Evolutionary conservation across 64 coral and sea anemone genomes (phyloP).

Genomic region (Exaiptasia diaphana): DNA sequence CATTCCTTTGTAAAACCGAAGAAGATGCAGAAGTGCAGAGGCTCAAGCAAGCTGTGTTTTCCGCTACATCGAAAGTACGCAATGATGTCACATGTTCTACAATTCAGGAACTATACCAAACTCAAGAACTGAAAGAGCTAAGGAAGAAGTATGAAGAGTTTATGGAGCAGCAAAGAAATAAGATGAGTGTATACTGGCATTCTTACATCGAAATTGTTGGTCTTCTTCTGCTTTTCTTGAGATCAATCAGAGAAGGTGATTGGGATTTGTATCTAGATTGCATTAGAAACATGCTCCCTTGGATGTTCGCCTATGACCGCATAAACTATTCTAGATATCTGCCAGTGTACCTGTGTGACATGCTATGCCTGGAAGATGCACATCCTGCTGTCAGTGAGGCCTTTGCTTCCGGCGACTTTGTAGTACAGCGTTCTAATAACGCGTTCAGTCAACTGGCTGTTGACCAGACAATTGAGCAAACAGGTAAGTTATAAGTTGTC

Average conservation of each 20-base stretch:
- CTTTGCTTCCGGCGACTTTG: slow-evolving; percentile 43
- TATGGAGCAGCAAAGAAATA: neutral
- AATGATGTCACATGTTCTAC: neutral
- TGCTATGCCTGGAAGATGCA: slow-evolving; percentile 4
- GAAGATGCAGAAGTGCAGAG: neutral
- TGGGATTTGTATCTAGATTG: neutral
- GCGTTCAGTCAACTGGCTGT: slow-evolving; percentile 64
- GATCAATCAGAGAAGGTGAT: slow-evolving; percentile 2
- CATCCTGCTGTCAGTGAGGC: slow-evolving; percentile 37
- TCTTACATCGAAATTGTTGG: neutral
- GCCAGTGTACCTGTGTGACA: neutral
- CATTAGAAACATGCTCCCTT: neutral
- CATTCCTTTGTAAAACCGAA: slow-evolving; percentile 3
- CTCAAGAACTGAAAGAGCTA: neutral
- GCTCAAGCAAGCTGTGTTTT: neutral
- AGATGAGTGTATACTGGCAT: neutral
- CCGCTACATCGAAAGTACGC: neutral
- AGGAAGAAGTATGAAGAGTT: neutral
- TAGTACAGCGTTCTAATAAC: slow-evolving; percentile 35
- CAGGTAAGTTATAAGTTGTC: no score
- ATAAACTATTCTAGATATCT: neutral
- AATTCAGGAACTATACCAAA: neutral
- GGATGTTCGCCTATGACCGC: slow-evolving; percentile 23
- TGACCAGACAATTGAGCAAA: slow-evolving; percentile 74
- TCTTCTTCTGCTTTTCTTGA: neutral